Percentiles rank a stretch among this genome's conserved stretches.
Conservation (phyloP, 2,888 invertebrate genomes). For the Xylocampa areola region DNA sequence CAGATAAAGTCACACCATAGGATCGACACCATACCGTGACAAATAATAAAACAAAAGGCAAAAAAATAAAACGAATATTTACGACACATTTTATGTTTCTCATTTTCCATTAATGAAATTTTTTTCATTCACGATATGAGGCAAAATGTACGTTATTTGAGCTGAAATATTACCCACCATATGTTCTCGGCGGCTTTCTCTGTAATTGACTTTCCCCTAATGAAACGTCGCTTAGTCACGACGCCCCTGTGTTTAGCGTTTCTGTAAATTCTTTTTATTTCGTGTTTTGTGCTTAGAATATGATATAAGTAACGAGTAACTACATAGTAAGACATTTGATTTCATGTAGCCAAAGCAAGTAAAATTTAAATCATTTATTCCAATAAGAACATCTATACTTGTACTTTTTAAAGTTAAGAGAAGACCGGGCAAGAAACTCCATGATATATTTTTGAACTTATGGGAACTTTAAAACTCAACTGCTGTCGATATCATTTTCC, state of each 20-base stretch:
- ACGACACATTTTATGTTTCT: conserved; percentile 68
- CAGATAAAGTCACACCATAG: background rate
- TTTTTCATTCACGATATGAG: conserved; percentile 71
- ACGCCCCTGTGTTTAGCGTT: conserved; percentile 53
- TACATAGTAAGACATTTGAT: background rate
- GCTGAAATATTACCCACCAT: conserved; percentile 75
- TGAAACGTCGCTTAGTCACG: conserved; percentile 73
- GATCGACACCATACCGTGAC: conserved; percentile 18
- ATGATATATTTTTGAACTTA: too few relatives aligned
- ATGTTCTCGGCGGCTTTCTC: conserved; percentile 68
- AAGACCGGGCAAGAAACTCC: too few relatives aligned
- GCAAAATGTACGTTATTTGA: conserved; percentile 72
- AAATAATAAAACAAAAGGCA: conserved; percentile 49
- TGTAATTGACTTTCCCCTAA: conserved; percentile 77
- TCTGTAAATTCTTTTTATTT: conserved; percentile 45
- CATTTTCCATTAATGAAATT: conserved; percentile 71
- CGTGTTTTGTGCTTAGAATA: conserved; percentile 8
- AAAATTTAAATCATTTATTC: too few relatives aligned
- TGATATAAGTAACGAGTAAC: background rate
- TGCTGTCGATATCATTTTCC: too few relatives aligned
- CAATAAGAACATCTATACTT: too few relatives aligned
- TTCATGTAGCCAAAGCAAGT: too few relatives aligned
- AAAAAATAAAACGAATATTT: conserved; percentile 68
- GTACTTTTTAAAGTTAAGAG: too few relatives aligned
- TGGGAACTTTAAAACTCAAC: too few relatives aligned